Evolutionary conservation across 2,888 invertebrate genomes (phyloP).

Genomic region (Thymelicus sylvestris): DNA sequence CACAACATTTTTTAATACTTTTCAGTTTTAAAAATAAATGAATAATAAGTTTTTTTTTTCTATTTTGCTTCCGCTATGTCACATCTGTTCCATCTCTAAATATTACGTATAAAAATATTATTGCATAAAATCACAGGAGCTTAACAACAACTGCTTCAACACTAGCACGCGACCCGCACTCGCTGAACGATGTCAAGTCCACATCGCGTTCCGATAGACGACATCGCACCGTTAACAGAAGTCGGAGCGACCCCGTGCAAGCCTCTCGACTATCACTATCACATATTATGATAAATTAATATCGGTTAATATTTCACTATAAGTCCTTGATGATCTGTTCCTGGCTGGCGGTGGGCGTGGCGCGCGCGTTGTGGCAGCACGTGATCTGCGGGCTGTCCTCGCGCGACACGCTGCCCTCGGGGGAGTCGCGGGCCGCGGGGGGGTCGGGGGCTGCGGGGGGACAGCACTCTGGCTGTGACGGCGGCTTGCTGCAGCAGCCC

Average conservation of each 20-base stretch:
- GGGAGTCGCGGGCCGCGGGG: too few relatives aligned
- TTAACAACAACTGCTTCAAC: background rate
- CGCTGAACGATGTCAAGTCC: too few relatives aligned
- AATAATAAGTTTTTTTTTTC: too few relatives aligned
- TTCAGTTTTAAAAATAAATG: too few relatives aligned
- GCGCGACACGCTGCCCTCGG: conserved; percentile 43
- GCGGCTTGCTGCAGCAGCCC: conserved; percentile 49
- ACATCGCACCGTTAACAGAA: too few relatives aligned
- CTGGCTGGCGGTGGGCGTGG: conserved; percentile 66
- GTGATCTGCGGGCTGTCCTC: conserved; percentile 72
- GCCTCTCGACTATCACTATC: too few relatives aligned
- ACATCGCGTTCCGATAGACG: too few relatives aligned
- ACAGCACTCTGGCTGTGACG: conserved; percentile 56
- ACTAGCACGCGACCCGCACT: background rate
- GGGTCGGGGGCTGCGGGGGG: too few relatives aligned
- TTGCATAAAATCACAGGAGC: conserved; percentile 35
- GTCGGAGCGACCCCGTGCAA: too few relatives aligned
- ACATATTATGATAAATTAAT: background rate
- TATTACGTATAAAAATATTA: conserved; percentile 31
- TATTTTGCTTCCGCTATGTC: too few relatives aligned
- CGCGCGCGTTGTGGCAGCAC: conserved; percentile 65
- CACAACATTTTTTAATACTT: too few relatives aligned
- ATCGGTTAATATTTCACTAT: conserved; percentile 28
- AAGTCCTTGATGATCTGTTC: conserved; percentile 66
- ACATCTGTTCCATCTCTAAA: background rate